These are phyloP conservation scores for Brachypodius melanocephalos DNA, from an alignment of 2,113 vertebrate genomes.

Conservation along the genomic window DNA sequence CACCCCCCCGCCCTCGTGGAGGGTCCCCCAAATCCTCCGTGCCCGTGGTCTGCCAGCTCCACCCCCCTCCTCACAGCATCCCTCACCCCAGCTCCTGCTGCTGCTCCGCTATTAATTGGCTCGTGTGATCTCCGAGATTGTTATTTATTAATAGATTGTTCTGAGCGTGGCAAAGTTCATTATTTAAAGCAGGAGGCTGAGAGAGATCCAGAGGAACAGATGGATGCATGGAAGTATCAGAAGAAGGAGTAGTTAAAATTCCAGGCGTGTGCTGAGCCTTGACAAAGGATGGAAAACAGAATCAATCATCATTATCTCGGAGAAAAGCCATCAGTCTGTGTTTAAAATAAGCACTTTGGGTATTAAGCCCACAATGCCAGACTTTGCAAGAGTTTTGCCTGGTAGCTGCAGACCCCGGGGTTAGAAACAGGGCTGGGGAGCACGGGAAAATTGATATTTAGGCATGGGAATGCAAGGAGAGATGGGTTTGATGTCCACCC, in stretches of 20 bases:
- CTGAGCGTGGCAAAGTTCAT: conserved; percentile 39
- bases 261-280: conserved; percentile 28
- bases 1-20: neutral
- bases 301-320: conserved; percentile 53
- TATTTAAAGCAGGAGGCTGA: conserved; percentile 52
- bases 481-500: neutral
- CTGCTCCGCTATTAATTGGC: conserved; percentile 45
- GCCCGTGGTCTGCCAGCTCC: neutral
- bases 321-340: conserved; percentile 41
- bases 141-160: conserved; percentile 71
- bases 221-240: conserved; percentile 10
- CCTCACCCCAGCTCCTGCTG: neutral
- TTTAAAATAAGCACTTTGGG: conserved; percentile 48
- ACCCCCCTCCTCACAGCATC: neutral
- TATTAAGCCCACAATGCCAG: neutral
- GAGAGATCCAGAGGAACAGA: conserved; percentile 53
- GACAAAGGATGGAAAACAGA: conserved; percentile 63
- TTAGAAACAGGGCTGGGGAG: neutral
- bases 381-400: conserved; percentile 1
- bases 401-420: neutral
- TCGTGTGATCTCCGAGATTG: conserved; percentile 29
- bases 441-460: neutral
- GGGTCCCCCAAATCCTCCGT: neutral
- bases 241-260: conserved; percentile 57
- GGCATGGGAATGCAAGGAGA: neutral